Evolutionary conservation across 2,113 vertebrate species (phyloP), one percentile per base, ranked within the genome.

Genomic region (Proteles cristata): DNA sequence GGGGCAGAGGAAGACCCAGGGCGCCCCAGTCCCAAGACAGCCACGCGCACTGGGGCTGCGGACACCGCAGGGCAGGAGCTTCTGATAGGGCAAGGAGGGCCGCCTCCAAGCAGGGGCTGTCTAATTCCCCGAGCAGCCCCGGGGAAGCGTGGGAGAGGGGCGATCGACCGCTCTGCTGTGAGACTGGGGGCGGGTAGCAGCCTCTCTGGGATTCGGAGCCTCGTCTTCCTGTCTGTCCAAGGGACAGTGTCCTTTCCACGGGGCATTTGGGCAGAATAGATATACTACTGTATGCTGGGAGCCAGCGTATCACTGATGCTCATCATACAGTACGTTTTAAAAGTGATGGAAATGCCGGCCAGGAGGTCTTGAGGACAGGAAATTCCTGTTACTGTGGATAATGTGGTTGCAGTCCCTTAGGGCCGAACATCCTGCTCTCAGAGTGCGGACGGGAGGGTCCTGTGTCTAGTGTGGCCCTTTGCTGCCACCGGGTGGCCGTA

Each of bases 401-500:
- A 26, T 12, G 5, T 21, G 12, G 23, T 7, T 39, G 21, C 9
- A 25, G 1, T 55, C 23, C 55, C 39, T 94, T 15, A 48, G 39
- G 23, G 11, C 45, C 11, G 11, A 77, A 82, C n/a, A 11, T 9
- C 35, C 4, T 43, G 25, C 35, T 65, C 15, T 65, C 15, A 23
- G 6, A 2, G 53, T 23, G 33, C 26, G 33, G 45, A 11, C 61
- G 43, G 43, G 58, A 69, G 16, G 9, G 4, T 68, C 28, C 0
- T 33, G 48, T 79, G 31, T 11, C 19, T 45, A 0, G 0, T 0
- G 25, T 8, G n/a, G 11, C 58, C 26, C 80, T 96, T 66, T 96
- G 93, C 95, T 96, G 96, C 94, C 98, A 81, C 19, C 97, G 73
- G 53, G 88, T 97, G 98, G 91, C 19, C 55, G 55, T 11, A 65